Conservation (phyloP, 2,113 vertebrate species). For the Lepisosteus oculatus region DNA sequence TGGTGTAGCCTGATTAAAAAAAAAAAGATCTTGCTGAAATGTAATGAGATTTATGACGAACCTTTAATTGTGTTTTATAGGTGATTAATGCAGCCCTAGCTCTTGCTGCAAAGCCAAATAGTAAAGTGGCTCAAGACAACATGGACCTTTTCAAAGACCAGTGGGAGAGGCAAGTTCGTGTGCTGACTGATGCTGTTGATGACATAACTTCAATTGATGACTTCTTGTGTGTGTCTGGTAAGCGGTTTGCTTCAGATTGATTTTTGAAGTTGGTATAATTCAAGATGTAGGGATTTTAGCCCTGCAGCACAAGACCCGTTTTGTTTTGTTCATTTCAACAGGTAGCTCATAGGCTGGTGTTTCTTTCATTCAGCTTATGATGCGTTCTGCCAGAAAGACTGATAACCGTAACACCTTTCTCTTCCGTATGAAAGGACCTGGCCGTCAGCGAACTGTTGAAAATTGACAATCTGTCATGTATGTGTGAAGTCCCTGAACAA, state of each 20-base stretch:
- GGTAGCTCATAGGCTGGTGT: too few relatives aligned
- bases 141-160: conserved; percentile 98
- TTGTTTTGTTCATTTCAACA: too few relatives aligned
- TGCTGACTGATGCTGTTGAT: conserved; percentile 95
- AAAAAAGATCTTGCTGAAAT: too few relatives aligned
- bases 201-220: conserved; percentile 98
- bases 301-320: too few relatives aligned
- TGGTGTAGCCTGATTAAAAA: too few relatives aligned
- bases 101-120: conserved; percentile 95
- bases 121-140: conserved; percentile 96
- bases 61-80: conserved; percentile 71
- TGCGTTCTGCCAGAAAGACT: too few relatives aligned
- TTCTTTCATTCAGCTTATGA: too few relatives aligned
- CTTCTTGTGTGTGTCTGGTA: conserved; percentile 96
- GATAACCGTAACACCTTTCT: too few relatives aligned
- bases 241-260: conserved; percentile 20
- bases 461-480: conserved; percentile 50
- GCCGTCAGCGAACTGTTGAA: conserved; percentile 24
- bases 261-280: too few relatives aligned
- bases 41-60: too few relatives aligned
- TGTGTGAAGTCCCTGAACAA: conserved; percentile 37
- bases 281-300: too few relatives aligned
- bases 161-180: conserved; percentile 95
- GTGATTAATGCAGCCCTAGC: conserved; percentile 97
- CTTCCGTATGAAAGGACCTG: conserved; percentile 31